Percentiles rank a stretch among this genome's conserved stretches.
Evolutionary conservation across 2,797 vertebrate genomes (phyloP).

Genomic region (Miopithecus talapoin): DNA sequence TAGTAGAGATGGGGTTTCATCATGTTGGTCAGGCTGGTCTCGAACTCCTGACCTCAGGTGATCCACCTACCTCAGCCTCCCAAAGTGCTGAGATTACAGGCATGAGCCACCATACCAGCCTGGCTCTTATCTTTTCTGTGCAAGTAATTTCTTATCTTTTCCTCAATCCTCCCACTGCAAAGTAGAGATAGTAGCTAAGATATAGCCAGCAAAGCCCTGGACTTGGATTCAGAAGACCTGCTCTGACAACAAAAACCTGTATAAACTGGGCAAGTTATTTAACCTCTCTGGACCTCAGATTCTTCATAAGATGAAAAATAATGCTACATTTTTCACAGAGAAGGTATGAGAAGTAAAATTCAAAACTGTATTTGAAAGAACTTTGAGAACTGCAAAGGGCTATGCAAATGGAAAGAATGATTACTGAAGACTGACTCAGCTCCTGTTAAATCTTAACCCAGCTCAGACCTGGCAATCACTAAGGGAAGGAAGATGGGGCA

Average conservation of each 20-base stretch:
- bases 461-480: not conserved
- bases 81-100: not conserved
- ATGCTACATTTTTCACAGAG: not conserved
- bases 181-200: not conserved
- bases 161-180: not conserved
- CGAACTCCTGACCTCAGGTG: not conserved
- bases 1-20: not conserved
- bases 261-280: not conserved
- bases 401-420: not conserved
- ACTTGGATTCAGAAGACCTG: not conserved
- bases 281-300: not conserved
- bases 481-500: not conserved
- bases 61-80: not conserved
- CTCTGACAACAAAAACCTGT: not conserved
- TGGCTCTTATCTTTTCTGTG: not conserved
- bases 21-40: not conserved
- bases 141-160: not conserved
- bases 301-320: not conserved
- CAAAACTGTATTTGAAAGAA: slow-evolving; percentile 4
- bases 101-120: fast-evolving
- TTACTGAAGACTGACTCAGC: not conserved
- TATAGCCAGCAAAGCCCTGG: not conserved
- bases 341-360: not conserved
- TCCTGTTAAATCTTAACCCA: not conserved
- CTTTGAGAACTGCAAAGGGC: not conserved